Base-by-base conservation (phyloP, 2,888 invertebrate genomes). In the Gerosis bhagava region DNA sequence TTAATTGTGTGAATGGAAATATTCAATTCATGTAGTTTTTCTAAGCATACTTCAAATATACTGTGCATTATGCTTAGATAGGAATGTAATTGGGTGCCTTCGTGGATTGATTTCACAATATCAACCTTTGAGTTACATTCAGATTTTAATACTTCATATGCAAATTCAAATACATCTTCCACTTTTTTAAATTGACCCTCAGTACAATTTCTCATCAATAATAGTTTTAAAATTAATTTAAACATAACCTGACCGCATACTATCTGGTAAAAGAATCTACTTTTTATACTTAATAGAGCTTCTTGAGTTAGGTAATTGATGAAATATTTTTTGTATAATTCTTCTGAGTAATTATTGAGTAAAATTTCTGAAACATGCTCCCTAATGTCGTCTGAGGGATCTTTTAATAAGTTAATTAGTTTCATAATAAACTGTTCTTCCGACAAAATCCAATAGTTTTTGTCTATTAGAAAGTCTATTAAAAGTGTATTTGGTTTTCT, bases 361-460 rank as follows among this genome's bases (percentile, higher is more conserved):
- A 94, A 65, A 48, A 94, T 73, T 2, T 76, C 65, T 1, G 86
- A 75, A 0, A 91, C 82, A 59, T 83, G 75, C 43, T 91, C 90
- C 57, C 92, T 80, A 0, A 94, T 80, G 75, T 94, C 94, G 59
- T 91, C 90, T 12, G 91, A 90, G 12, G 92, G 91, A 60, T 92
- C 90, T 53, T 90, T 77, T 5, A 93, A 71, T 21, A 92, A 79
- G 49, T 70, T 75, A 3, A 92, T 65, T 5, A 94, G 67, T 35
- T 81, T 74, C n/a, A 73, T 59, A 11, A 90, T 60, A 62, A 89
- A 82, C 4, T 64, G 26, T 8, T 74, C 68, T 34, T 82, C 63
- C 26, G 72, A 69, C 6, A 91, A 74, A 21, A 78, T 60, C 83
- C 91, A 92, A 22, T 70, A 63, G 1, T 70, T 64, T 1, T 72